Conservation (phyloP, 2,797 vertebrate species). For the Luscinia megarhynchos region DNA sequence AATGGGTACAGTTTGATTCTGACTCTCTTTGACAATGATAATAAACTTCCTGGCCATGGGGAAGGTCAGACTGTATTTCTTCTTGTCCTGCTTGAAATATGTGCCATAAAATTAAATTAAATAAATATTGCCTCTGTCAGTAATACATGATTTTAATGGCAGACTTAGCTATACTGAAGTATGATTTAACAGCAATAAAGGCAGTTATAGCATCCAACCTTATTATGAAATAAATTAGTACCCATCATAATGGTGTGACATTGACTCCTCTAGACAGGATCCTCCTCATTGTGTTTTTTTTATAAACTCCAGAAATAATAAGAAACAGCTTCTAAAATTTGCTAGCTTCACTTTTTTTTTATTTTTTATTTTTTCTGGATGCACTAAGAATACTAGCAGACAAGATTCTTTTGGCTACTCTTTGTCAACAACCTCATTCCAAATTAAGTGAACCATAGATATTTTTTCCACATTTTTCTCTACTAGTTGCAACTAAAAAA, state of each 20-base stretch:
- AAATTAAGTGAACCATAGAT: background rate
- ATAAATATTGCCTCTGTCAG: conserved; percentile 57
- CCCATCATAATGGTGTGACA: background rate
- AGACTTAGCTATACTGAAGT: conserved; percentile 40
- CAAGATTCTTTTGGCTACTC: background rate
- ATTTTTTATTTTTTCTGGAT: background rate
- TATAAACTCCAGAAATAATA: background rate
- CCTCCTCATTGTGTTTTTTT: background rate
- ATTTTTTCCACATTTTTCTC: background rate
- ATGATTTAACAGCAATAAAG: conserved; percentile 39
- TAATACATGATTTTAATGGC: conserved; percentile 51
- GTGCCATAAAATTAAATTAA: conserved; percentile 47
- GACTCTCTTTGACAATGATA: background rate
- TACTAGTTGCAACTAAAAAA: background rate
- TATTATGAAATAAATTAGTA: conserved; percentile 55
- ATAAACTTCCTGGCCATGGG: conserved; percentile 7
- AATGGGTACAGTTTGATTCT: background rate
- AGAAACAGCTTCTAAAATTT: conserved; percentile 16
- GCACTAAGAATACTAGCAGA: background rate
- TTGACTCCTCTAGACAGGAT: background rate
- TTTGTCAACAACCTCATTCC: background rate
- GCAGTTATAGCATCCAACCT: background rate
- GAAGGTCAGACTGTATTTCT: conserved; percentile 31
- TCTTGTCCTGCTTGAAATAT: conserved; percentile 45
- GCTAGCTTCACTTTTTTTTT: background rate